Evolutionary conservation across 2,113 vertebrate species (phyloP).

Genomic region (Corythornis vintsioides): DNA sequence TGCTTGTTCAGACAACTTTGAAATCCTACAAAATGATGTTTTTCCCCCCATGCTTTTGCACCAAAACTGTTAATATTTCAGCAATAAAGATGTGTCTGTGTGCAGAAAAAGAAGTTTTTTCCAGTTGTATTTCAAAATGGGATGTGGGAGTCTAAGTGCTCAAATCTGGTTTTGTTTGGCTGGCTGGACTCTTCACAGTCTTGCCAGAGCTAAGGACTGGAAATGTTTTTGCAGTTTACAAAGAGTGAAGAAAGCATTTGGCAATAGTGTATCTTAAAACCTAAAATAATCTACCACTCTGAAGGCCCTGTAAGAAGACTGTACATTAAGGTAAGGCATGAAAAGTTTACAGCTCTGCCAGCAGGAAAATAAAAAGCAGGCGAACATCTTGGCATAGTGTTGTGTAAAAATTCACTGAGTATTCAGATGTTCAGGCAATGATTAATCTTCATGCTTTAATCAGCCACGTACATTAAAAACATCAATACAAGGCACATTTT

Average conservation of each 20-base stretch:
- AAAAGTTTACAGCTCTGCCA: not conserved
- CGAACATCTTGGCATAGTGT: conserved; percentile 4
- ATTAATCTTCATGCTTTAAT: conserved; percentile 25
- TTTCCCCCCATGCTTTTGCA: not conserved
- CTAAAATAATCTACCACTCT: not conserved
- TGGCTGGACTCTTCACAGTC: not conserved
- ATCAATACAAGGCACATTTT: conserved; percentile 9
- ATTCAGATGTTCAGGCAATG: not conserved
- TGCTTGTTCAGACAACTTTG: not conserved
- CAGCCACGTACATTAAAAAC: not conserved
- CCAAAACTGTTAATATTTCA: not conserved
- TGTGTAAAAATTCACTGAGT: not conserved
- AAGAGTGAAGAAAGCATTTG: conserved; percentile 14
- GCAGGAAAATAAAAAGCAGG: conserved; percentile 31
- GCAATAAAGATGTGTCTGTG: not conserved
- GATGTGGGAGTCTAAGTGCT: not conserved
- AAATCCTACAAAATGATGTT: accelerated
- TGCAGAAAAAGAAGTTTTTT: not conserved
- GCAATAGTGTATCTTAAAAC: conserved; percentile 25
- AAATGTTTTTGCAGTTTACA: conserved; percentile 30
- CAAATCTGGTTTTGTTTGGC: not conserved
- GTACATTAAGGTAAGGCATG: not conserved
- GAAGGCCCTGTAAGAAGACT: not conserved
- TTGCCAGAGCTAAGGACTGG: not conserved
- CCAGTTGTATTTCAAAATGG: not conserved